Conservation (phyloP, 1,140 invertebrate species). For the Drosophila seguyi region DNA sequence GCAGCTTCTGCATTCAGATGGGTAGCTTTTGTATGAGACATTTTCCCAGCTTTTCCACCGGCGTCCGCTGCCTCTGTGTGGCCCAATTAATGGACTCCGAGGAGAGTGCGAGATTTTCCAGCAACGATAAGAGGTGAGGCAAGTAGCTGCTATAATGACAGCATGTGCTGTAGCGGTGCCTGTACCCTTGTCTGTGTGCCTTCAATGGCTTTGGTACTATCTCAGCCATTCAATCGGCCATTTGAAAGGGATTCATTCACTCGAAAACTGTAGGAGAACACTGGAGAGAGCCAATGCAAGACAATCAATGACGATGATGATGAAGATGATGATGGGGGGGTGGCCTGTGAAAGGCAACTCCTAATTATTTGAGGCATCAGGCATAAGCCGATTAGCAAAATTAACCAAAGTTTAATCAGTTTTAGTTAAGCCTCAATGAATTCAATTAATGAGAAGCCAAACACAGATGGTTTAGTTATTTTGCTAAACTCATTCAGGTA, state of each 20-base stretch:
- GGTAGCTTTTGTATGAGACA: constrained; percentile 54
- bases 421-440: constrained; percentile 10
- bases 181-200: constrained; percentile 5
- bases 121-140: constrained; percentile 34
- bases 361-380: constrained; percentile 20
- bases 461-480: background rate
- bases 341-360: constrained; percentile 9
- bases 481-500: too few species aligned
- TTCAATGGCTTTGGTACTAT: constrained; percentile 30
- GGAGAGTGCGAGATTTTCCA: constrained; percentile 43
- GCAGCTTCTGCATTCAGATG: constrained; percentile 62
- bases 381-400: constrained; percentile 26
- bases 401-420: constrained; percentile 20
- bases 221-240: constrained; percentile 44
- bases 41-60: constrained; percentile 5
- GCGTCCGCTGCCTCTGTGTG: constrained; percentile 7
- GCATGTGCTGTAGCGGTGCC: constrained; percentile 21
- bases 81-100: constrained; percentile 50
- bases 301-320: constrained; percentile 25
- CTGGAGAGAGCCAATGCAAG: constrained; percentile 3
- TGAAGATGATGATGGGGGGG: background rate
- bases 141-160: constrained; percentile 37
- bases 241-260: constrained; percentile 35
- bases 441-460: background rate
- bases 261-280: constrained; percentile 18